Conservation (phyloP, 1,140 invertebrate species). For the Coenobita brevimanus region DNA sequence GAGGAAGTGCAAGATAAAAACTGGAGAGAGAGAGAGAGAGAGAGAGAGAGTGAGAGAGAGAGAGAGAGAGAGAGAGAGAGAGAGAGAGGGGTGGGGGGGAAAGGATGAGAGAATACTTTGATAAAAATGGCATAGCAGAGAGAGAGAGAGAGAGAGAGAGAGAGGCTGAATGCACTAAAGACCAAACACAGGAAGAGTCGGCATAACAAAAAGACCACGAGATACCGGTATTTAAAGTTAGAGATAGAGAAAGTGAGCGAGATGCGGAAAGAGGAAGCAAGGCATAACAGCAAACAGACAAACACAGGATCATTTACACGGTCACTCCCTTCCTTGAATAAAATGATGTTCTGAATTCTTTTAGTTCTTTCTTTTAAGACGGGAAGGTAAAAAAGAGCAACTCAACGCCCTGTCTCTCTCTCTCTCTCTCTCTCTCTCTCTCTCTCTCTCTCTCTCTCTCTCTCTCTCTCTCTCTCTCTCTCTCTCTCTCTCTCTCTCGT, state of each 20-base stretch:
- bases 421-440: not conserved
- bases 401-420: not conserved
- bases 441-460: not conserved
- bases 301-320: slow-evolving; percentile 38
- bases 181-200: too few species aligned
- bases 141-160: not conserved
- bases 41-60: not conserved
- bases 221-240: too few species aligned
- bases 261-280: slow-evolving; percentile 1
- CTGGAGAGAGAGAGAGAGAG: too few species aligned
- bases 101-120: too few species aligned
- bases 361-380: not conserved
- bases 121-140: too few species aligned
- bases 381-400: not conserved
- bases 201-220: too few species aligned
- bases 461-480: not conserved
- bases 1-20: too few species aligned
- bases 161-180: too few species aligned
- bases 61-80: too few species aligned
- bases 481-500: not conserved
- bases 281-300: slow-evolving; percentile 38
- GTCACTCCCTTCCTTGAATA: not conserved
- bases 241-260: slow-evolving; percentile 10
- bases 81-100: not conserved
- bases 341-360: too few species aligned